These are phyloP conservation scores for Drosophila pectinifera DNA, from an alignment of 1,140 invertebrate species.

Conservation along the genomic window DNA sequence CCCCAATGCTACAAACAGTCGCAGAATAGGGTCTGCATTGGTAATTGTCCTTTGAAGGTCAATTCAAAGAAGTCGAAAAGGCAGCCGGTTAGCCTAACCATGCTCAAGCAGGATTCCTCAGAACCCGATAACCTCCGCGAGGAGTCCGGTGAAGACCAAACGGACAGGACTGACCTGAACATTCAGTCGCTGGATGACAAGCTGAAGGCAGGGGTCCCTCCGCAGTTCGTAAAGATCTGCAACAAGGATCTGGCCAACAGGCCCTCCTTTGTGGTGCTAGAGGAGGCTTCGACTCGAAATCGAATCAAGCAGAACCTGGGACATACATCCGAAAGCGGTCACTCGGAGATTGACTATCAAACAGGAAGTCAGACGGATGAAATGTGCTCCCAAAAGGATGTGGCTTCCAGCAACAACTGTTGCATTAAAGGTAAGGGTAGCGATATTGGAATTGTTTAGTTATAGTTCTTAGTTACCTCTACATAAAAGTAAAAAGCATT, in stretches of 20 bases:
- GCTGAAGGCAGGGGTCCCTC: neutral
- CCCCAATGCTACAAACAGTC: neutral
- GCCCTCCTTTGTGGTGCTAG: conserved; percentile 57
- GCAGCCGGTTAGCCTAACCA: conserved; percentile 29
- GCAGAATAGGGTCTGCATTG: neutral
- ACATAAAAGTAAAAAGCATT: too few relatives aligned
- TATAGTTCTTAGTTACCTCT: too few relatives aligned
- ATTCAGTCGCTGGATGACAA: conserved; percentile 4
- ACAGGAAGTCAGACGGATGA: neutral
- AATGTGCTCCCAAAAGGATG: neutral
- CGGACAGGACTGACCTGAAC: neutral
- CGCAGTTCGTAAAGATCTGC: conserved; percentile 36
- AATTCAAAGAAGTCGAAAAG: neutral
- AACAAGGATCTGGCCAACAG: conserved; percentile 40
- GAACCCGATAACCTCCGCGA: neutral
- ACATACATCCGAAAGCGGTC: neutral
- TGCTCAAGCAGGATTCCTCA: conserved; percentile 33
- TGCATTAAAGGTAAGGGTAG: neutral
- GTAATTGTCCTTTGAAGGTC: neutral
- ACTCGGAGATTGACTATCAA: neutral
- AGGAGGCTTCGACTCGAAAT: conserved; percentile 38
- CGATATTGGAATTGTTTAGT: neutral
- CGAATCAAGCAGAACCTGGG: conserved; percentile 24
- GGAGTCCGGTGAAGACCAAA: neutral
- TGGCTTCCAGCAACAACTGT: neutral